Percentiles rank a stretch among this genome's conserved stretches.
Conservation (phyloP, 2,797 vertebrate genomes). For the Astyanax mexicanus region DNA sequence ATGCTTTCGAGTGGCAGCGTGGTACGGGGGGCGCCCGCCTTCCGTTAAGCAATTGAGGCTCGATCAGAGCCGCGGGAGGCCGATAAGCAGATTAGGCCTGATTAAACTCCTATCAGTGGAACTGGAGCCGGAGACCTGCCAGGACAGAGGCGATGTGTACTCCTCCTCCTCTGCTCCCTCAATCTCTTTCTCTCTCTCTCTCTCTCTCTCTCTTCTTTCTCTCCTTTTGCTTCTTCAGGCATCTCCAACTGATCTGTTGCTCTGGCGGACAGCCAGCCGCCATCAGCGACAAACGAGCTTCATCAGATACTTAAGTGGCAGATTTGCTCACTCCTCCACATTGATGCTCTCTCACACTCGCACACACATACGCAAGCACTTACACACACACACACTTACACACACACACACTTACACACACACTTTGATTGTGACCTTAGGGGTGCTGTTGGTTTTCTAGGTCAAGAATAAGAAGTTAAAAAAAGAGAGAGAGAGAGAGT, state of each 20-base stretch:
- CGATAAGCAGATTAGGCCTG: constrained; percentile 85
- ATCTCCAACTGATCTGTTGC: constrained; percentile 70
- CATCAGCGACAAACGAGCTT: constrained; percentile 67
- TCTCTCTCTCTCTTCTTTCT: constrained; percentile 39
- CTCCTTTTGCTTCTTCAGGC: constrained; percentile 46
- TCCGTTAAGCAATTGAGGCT: constrained; percentile 77
- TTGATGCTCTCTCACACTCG: constrained; percentile 47
- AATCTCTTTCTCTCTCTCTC: constrained; percentile 36
- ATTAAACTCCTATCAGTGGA: constrained; percentile 86
- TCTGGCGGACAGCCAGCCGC: constrained; percentile 77
- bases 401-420: constrained; percentile 37
- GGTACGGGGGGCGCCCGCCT: constrained; percentile 73
- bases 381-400: constrained; percentile 54
- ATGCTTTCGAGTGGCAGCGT: constrained; percentile 75
- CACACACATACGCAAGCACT: constrained; percentile 44
- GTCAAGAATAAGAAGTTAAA: constrained; percentile 39
- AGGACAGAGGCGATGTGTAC: constrained; percentile 70
- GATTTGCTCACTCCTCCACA: constrained; percentile 52
- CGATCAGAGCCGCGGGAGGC: constrained; percentile 78
- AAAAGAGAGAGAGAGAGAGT: neutral
- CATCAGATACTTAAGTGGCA: constrained; percentile 66
- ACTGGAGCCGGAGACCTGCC: constrained; percentile 79
- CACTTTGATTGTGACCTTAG: constrained; percentile 63
- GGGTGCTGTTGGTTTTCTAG: constrained; percentile 57
- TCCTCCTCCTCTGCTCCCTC: constrained; percentile 13